Evolutionary conservation across 2,888 invertebrate species (phyloP).

Genomic region (Lacanobia wlatinum): DNA sequence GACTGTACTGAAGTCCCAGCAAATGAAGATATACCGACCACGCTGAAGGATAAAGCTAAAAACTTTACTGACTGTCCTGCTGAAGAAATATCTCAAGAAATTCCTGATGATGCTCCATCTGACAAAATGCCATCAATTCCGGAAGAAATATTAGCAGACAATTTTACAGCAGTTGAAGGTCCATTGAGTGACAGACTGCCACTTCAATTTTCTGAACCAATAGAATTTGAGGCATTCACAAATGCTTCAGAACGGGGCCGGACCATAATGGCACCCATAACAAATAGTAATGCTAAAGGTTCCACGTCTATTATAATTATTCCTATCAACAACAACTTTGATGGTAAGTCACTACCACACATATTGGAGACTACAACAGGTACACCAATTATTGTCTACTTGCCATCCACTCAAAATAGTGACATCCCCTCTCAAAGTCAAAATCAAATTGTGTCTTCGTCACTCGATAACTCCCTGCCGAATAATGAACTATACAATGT

Average conservation of each 20-base stretch:
- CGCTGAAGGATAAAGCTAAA: neutral
- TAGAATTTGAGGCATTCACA: neutral
- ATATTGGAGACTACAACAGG: constrained; percentile 6
- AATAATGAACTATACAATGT: constrained; percentile 9
- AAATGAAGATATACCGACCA: neutral
- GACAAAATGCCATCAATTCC: neutral
- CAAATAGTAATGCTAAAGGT: constrained; percentile 17
- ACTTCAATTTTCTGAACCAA: neutral
- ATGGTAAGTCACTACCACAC: constrained; percentile 23
- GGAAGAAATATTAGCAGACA: neutral
- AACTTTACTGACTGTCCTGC: neutral
- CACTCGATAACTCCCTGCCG: constrained; percentile 4
- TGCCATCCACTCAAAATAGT: constrained; percentile 23
- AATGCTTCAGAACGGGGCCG: neutral
- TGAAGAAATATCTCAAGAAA: constrained; percentile 2
- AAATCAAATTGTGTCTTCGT: constrained; percentile 8
- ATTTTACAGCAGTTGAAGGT: neutral
- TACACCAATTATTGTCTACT: constrained; percentile 41
- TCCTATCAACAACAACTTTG: constrained; percentile 35
- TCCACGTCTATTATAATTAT: constrained; percentile 51
- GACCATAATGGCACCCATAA: neutral
- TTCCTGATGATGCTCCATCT: neutral
- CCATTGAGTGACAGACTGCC: constrained; percentile 26
- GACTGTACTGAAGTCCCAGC: neutral
- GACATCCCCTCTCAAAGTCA: neutral